Conservation (phyloP, 2,888 invertebrate species). For the Perizoma flavofasciatum region DNA sequence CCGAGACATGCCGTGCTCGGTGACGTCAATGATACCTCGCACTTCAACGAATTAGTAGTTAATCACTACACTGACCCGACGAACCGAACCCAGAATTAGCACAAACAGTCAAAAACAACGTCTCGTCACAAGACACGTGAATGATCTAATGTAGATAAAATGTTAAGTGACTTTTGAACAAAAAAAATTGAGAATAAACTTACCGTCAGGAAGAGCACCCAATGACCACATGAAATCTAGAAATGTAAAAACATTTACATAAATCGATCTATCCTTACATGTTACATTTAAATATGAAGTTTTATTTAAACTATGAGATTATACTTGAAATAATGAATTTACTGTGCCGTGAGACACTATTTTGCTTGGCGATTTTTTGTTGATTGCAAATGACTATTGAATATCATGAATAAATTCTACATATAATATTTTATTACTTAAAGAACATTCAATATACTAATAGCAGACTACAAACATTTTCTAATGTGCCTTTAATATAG, state of each 20-base stretch:
- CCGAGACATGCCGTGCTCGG: conserved; percentile 41
- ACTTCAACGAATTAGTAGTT: conserved; percentile 60
- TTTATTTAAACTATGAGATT: conserved; percentile 50
- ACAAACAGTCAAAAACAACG: conserved; percentile 39
- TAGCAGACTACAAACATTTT: conserved; percentile 64
- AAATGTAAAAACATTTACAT: conserved; percentile 86
- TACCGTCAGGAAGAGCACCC: conserved; percentile 98
- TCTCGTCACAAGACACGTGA: conserved; percentile 42
- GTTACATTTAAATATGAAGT: conserved; percentile 66
- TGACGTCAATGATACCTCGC: conserved; percentile 52
- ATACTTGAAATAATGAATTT: conserved; percentile 52
- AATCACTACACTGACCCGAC: conserved; percentile 46
- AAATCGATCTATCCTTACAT: conserved; percentile 81
- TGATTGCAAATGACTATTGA: conserved; percentile 49
- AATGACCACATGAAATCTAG: conserved; percentile 99
- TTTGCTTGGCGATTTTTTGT: conserved; percentile 79
- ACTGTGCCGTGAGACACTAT: conserved; percentile 81
- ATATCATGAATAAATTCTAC: conserved; percentile 53
- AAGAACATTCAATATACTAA: conserved; percentile 65
- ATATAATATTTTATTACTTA: conserved; percentile 59
- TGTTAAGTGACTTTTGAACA: conserved; percentile 62
- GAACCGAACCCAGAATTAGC: conserved; percentile 45
- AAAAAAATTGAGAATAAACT: conserved; percentile 83
- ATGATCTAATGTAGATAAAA: conserved; percentile 63
- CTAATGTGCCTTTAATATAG: conserved; percentile 62